phyloP scores from a whole-genome alignment of 2,888 invertebrate species.

The Archips xylosteana region DNA sequence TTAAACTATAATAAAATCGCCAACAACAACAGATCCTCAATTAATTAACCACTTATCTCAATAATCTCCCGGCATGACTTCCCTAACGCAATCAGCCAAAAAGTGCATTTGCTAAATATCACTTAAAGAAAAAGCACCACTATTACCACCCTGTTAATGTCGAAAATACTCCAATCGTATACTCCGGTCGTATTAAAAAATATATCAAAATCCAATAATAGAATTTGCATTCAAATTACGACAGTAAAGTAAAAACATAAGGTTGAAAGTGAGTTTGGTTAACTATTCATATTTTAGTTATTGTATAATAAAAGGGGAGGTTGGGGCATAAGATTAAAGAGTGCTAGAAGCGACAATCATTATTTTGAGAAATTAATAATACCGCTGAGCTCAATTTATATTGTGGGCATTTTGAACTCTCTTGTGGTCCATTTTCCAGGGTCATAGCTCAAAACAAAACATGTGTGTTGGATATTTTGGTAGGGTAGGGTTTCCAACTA shows the following conservation, averaged over 20 bases:
- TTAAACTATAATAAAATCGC: conserved; percentile 31
- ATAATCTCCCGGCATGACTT: conserved; percentile 35
- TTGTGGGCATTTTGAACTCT: too few species aligned
- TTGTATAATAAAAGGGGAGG: conserved; percentile 58
- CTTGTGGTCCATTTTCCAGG: too few species aligned
- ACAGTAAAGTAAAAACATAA: neutral
- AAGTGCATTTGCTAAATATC: conserved; percentile 26
- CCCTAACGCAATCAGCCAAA: conserved; percentile 18
- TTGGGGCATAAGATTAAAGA: conserved; percentile 41
- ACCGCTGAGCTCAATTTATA: too few species aligned
- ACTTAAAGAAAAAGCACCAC: neutral
- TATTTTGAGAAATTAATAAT: too few species aligned
- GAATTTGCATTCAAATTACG: neutral
- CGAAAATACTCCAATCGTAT: neutral
- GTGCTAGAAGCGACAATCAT: neutral
- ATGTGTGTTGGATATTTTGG: too few species aligned
- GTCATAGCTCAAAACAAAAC: too few species aligned
- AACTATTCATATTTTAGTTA: conserved; percentile 49
- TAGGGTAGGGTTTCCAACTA: too few species aligned
- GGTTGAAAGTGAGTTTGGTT: neutral
- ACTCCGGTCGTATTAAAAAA: neutral
- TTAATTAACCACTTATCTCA: conserved; percentile 42
- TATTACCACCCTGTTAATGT: neutral
- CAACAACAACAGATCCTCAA: conserved; percentile 30
- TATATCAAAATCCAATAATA: neutral